Evolutionary conservation across 92 coral and sea anemone genomes (phyloP), one percentile per base, ranked within the genome.

Genomic region (Siderastrea radians): DNA sequence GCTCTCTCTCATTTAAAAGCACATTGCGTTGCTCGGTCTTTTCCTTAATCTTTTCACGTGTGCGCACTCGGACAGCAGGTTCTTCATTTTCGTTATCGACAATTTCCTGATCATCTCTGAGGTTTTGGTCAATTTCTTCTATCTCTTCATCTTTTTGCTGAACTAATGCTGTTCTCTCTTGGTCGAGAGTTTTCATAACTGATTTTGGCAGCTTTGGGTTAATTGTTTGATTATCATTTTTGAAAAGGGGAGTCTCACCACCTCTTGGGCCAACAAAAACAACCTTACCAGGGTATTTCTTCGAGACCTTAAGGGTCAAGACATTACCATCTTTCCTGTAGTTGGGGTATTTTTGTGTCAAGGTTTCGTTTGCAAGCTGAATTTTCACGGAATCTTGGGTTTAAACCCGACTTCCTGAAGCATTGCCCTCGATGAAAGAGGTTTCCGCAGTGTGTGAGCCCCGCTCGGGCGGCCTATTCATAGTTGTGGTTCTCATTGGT

Each of bases 121-220:
- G 59, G 6, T n/a, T 14, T 0, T 48, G 43, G 3, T 83, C 7
- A 14, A 7, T 7, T 44, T 68, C 38, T 54, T 38, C 13, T 43
- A 75, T 54, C 7, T 19, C 68, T 5, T 68, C 50, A 8, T 11
- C 72, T 9, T 44, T 68, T 45, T 68, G 16, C 52, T 8, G 16
- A 1, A 45, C 45, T 7, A 9, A 45, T 9, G 7, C 48, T 2
- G 2, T 11, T 51, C 52, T 43, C 48, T 68, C 2, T 11, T 50
- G 11, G n/a, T 2, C 49, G 12, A 68, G 48, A 51, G 7, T 13
- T 46, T 43, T 45, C 52, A 11, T 68, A 0, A 44, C 48, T 43
- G n/a, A 11, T 50, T 57, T 80, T 1, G 84, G 60, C 49, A 80
- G 0, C 74, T 80, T 80, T 49, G 47, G 45, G 84, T 53, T 80